These are phyloP conservation scores for Triplophysa yarkandensis DNA, from an alignment of 2,797 vertebrate species.

Conservation along the genomic window DNA sequence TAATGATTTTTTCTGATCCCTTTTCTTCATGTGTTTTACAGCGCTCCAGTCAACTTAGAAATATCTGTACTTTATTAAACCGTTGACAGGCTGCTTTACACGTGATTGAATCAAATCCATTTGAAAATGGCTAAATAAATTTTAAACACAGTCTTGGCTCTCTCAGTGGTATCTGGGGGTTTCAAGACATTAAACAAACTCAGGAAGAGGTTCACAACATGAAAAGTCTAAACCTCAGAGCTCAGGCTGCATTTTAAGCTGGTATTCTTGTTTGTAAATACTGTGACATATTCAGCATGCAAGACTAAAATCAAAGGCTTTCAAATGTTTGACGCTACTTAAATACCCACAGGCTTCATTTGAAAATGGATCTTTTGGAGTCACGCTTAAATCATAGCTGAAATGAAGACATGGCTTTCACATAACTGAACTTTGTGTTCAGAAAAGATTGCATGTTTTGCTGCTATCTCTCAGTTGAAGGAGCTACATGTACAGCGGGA, in stretches of 20 bases:
- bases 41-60: conserved; percentile 1
- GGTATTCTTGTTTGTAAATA: conserved; percentile 38
- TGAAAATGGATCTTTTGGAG: conserved; percentile 32
- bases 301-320: conserved; percentile 46
- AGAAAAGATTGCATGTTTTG: conserved; percentile 39
- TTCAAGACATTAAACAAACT: conserved; percentile 5
- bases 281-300: conserved; percentile 43
- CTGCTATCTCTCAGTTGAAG: conserved; percentile 39
- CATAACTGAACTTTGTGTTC: conserved; percentile 47
- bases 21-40: not conserved
- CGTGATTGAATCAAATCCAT: conserved; percentile 12
- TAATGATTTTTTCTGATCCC: conserved; percentile 4
- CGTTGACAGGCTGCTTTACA: not conserved
- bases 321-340: conserved; percentile 41
- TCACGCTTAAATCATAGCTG: conserved; percentile 28
- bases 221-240: conserved; percentile 28
- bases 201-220: conserved; percentile 3
- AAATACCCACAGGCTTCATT: conserved; percentile 22
- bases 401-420: conserved; percentile 38
- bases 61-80: conserved; percentile 11
- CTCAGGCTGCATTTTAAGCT: conserved; percentile 34
- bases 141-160: conserved; percentile 28
- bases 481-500: conserved; percentile 20
- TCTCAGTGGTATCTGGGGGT: not conserved
- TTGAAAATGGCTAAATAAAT: conserved; percentile 29